These are phyloP conservation scores for Trissonchulus sp. DNA, from an alignment of 2,888 invertebrate genomes.

Conservation along the genomic window DNA sequence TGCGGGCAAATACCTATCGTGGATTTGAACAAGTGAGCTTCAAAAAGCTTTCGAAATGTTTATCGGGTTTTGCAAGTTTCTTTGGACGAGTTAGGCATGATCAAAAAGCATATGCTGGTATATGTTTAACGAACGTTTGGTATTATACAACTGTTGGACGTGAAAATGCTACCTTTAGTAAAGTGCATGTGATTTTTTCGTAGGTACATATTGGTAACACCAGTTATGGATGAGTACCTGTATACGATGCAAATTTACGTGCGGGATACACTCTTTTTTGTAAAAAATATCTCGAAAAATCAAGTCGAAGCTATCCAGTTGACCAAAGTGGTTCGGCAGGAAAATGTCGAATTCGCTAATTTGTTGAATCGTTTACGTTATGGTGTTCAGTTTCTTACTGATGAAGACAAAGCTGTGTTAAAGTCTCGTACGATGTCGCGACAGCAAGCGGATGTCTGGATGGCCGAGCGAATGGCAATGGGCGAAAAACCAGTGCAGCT, in stretches of 20 bases:
- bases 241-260: background rate
- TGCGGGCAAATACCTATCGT: background rate
- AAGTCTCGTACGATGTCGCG: background rate
- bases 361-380: background rate
- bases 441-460: too few species aligned
- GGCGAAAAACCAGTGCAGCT: background rate
- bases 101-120: background rate
- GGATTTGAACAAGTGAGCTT: background rate
- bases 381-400: background rate
- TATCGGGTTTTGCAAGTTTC: background rate
- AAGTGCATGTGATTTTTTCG: background rate
- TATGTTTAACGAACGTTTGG: background rate
- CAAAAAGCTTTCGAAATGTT: background rate
- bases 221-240: background rate
- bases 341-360: background rate
- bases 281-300: background rate
- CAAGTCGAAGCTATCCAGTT: background rate
- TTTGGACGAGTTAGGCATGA: slow-evolving; percentile 3
- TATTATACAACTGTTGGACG: background rate
- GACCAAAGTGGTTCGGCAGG: background rate
- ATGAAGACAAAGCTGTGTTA: background rate
- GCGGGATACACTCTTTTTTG: background rate
- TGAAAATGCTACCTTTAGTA: background rate
- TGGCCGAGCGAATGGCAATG: too few species aligned
- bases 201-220: background rate